These are phyloP conservation scores for Kuschelorhynchus macadamiae DNA, from an alignment of 2,888 invertebrate species.

Conservation along the genomic window DNA sequence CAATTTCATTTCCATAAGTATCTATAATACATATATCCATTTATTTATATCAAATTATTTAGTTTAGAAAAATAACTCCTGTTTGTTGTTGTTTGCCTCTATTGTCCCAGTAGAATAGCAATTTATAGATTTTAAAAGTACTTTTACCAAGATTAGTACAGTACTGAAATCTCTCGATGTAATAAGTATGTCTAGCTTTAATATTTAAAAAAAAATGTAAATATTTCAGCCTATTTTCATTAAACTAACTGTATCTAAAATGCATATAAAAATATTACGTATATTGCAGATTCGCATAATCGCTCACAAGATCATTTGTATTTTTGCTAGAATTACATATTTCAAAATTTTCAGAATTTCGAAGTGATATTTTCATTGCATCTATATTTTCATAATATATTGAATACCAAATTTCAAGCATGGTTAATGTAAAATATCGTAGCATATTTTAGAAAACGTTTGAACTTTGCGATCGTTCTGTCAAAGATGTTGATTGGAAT, in stretches of 20 bases:
- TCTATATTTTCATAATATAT: constrained; percentile 48
- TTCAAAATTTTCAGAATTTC: constrained; percentile 18
- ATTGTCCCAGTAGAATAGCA: no score
- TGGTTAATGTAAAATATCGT: constrained; percentile 25
- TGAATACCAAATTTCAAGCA: not conserved
- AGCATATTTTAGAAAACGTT: constrained; percentile 44
- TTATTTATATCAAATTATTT: no score
- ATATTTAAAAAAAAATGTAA: not conserved
- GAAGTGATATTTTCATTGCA: constrained; percentile 46
- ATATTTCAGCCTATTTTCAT: not conserved
- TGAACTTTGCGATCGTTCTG: no score
- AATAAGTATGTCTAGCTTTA: not conserved
- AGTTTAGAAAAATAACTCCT: no score
- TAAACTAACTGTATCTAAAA: not conserved
- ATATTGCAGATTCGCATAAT: constrained; percentile 5
- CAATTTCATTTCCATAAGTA: no score
- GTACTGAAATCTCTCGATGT: no score
- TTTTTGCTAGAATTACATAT: constrained; percentile 39
- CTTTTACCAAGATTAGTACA: no score
- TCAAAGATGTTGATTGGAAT: no score
- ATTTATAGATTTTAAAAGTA: no score
- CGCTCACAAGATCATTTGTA: constrained; percentile 18
- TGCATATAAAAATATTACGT: no score
- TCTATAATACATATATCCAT: no score
- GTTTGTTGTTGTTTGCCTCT: no score